Percentiles rank a stretch among this genome's conserved stretches.
phyloP scores from a whole-genome alignment of 2,797 vertebrate genomes.

The Moxostoma hubbsi region DNA sequence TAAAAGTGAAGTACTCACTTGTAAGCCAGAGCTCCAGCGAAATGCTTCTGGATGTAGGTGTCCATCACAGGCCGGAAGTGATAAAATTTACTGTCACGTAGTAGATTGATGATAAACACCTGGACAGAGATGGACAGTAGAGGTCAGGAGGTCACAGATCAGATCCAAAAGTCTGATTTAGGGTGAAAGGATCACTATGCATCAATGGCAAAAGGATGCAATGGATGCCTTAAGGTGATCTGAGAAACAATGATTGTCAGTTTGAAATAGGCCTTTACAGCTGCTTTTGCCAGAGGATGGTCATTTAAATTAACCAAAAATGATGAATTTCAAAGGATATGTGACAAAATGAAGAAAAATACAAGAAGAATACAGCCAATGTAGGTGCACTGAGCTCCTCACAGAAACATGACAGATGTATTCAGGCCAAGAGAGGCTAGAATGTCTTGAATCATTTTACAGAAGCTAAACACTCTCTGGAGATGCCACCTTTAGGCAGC shows the following conservation, averaged over 20 bases:
- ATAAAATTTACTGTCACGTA: constrained; percentile 98
- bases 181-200: background rate
- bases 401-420: constrained; percentile 53
- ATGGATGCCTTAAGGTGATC: too few species aligned
- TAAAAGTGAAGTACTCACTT: constrained; percentile 78
- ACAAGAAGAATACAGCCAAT: background rate
- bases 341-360: background rate
- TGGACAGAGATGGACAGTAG: constrained; percentile 62
- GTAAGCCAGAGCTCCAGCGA: constrained; percentile 96
- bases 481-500: constrained; percentile 49
- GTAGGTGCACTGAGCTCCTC: background rate
- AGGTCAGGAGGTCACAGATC: background rate
- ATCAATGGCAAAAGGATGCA: too few species aligned
- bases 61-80: constrained; percentile 99
- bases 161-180: constrained; percentile 24
- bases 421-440: constrained; percentile 51
- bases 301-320: background rate
- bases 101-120: constrained; percentile 99
- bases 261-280: too few species aligned
- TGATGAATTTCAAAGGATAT: background rate
- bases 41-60: constrained; percentile 98
- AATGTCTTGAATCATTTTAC: constrained; percentile 53
- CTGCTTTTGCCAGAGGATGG: too few species aligned
- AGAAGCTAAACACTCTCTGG: constrained; percentile 57
- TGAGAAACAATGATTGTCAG: too few species aligned